Conservation (phyloP, 2,888 invertebrate species). For the Lepidocyrtinus sp. region DNA sequence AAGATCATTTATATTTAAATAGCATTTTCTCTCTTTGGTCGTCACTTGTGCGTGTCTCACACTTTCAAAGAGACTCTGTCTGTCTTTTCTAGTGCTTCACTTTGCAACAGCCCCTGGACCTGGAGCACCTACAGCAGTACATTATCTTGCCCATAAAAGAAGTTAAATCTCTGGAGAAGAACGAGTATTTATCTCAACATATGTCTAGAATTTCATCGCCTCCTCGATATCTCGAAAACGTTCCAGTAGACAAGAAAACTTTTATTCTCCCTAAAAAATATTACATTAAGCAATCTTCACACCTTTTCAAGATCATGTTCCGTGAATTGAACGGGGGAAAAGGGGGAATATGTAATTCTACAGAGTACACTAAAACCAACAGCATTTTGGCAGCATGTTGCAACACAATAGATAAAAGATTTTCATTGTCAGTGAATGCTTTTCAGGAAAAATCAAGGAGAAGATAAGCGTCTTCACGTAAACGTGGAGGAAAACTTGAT, state of each 20-base stretch:
- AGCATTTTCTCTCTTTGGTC: conserved; percentile 4
- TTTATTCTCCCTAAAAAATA: background rate
- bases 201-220: no score
- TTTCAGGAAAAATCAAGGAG: conserved; percentile 12
- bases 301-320: conserved; percentile 40
- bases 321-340: conserved; percentile 9
- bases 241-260: no score
- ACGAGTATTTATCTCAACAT: background rate
- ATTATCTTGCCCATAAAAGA: background rate
- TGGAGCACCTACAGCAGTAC: background rate
- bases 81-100: background rate
- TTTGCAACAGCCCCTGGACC: background rate
- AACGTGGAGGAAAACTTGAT: background rate
- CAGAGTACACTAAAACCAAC: background rate
- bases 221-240: background rate
- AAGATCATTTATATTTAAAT: conserved; percentile 47
- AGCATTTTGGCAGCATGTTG: conserved; percentile 17
- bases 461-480: conserved; percentile 37
- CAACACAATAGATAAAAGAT: conserved; percentile 20
- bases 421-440: conserved; percentile 31
- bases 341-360: conserved; percentile 3
- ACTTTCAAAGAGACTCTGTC: background rate
- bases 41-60: conserved; percentile 38
- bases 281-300: conserved; percentile 23
- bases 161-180: background rate